Conservation (phyloP, 2,113 vertebrate genomes). For the Brachyistius frenatus region DNA sequence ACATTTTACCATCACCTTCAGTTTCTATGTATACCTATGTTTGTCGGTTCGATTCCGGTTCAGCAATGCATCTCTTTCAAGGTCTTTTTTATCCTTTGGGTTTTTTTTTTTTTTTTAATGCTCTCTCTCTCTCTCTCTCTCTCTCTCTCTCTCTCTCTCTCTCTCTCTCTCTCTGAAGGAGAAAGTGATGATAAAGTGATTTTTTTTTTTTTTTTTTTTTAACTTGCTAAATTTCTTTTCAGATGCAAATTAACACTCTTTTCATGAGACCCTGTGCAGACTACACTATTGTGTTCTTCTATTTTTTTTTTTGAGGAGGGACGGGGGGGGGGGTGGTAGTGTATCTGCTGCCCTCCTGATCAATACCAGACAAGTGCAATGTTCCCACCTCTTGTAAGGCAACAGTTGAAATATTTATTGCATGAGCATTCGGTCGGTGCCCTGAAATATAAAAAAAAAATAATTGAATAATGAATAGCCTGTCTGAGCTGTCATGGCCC, state of each 20-base stretch:
- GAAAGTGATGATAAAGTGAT: constrained; percentile 11
- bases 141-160: no score
- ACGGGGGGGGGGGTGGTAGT: not conserved
- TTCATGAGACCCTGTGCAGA: not conserved
- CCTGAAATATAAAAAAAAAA: constrained; percentile 84
- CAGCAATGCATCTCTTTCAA: not conserved
- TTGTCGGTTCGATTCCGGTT: not conserved
- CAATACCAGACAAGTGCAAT: constrained; percentile 67
- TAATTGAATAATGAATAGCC: constrained; percentile 80
- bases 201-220: not conserved
- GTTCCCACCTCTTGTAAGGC: constrained; percentile 60
- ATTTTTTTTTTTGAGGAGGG: not conserved
- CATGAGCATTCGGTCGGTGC: constrained; percentile 70
- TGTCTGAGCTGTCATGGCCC: constrained; percentile 43
- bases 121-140: not conserved
- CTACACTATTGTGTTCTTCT: not conserved
- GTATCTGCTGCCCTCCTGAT: constrained; percentile 63
- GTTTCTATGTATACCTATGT: constrained; percentile 21
- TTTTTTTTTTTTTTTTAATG: not conserved
- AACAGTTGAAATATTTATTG: constrained; percentile 78
- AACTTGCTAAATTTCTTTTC: constrained; percentile 19
- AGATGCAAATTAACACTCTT: constrained; percentile 4
- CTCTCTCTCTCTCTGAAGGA: not conserved
- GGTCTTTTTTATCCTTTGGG: not conserved
- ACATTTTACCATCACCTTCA: constrained; percentile 34